These are phyloP conservation scores for Thyatira batis DNA, from an alignment of 2,888 invertebrate species.

Conservation along the genomic window DNA sequence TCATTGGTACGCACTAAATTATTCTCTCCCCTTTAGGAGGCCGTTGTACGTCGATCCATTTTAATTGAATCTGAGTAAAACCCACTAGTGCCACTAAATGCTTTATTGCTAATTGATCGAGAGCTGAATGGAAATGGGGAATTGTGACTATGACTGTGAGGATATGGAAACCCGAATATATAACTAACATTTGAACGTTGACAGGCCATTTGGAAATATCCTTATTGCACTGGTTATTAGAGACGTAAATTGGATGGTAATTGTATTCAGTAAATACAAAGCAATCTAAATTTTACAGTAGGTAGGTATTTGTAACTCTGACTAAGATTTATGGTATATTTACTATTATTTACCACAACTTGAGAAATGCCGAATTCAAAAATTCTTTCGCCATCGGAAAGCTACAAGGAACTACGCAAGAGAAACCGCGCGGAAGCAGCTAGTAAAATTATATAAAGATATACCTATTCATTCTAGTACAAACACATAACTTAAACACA, in stretches of 20 bases:
- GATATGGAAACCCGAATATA: constrained; percentile 6
- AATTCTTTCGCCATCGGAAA: too few relatives aligned
- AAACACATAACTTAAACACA: background rate
- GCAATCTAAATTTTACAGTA: too few relatives aligned
- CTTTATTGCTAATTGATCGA: constrained; percentile 57
- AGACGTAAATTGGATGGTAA: background rate
- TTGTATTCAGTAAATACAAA: background rate
- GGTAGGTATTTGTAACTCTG: too few relatives aligned
- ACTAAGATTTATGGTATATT: too few relatives aligned
- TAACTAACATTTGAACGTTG: background rate
- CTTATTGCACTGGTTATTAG: background rate
- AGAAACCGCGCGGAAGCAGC: too few relatives aligned
- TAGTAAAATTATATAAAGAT: too few relatives aligned
- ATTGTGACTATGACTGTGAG: constrained; percentile 14
- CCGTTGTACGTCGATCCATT: constrained; percentile 40
- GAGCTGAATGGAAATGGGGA: constrained; percentile 32
- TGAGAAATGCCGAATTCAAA: too few relatives aligned
- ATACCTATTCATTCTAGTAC: background rate
- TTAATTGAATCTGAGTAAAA: constrained; percentile 59
- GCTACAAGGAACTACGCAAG: too few relatives aligned
- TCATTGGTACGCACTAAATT: constrained; percentile 41
- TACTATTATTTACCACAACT: too few relatives aligned
- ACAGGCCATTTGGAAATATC: background rate
- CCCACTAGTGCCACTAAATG: constrained; percentile 50
- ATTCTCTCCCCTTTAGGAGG: constrained; percentile 34